These are phyloP conservation scores for Nomada fabriciana DNA, from an alignment of 2,888 invertebrate species.

Conservation along the genomic window DNA sequence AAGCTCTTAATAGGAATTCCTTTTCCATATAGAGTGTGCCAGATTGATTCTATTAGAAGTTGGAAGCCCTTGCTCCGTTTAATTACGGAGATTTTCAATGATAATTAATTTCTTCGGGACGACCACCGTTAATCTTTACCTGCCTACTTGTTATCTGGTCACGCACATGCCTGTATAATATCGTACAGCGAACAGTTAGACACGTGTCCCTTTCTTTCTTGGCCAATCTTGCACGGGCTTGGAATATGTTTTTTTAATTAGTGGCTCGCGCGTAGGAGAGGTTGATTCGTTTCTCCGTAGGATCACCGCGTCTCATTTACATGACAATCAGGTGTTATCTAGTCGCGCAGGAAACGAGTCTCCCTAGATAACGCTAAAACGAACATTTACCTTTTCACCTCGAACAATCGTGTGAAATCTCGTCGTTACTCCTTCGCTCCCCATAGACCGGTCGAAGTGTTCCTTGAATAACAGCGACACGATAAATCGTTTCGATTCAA, in stretches of 20 bases:
- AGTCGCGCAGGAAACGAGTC: constrained; percentile 7
- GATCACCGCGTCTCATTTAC: constrained; percentile 20
- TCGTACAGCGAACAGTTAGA: not conserved
- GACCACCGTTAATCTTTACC: not conserved
- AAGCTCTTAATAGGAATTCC: not conserved
- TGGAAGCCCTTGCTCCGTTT: not conserved
- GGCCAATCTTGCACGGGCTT: not conserved
- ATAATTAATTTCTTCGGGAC: constrained; percentile 3
- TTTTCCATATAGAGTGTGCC: not conserved
- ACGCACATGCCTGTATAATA: not conserved
- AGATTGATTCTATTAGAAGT: not conserved
- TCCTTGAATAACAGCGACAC: not conserved
- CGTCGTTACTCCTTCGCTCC: not conserved
- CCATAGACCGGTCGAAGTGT: not conserved
- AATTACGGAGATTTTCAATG: not conserved
- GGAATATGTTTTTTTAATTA: not conserved
- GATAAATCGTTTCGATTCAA: not conserved
- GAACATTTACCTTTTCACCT: constrained; percentile 32
- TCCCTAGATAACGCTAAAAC: constrained; percentile 31
- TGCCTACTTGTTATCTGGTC: not conserved
- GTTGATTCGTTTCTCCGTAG: not conserved
- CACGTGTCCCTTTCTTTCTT: not conserved
- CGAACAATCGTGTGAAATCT: constrained; percentile 26
- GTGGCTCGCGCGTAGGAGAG: not conserved
- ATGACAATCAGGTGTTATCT: constrained; percentile 34